Evolutionary conservation across 2,888 invertebrate genomes (phyloP), one percentile per base, ranked within the genome.

Genomic region (Leptinotarsa tumamoca): DNA sequence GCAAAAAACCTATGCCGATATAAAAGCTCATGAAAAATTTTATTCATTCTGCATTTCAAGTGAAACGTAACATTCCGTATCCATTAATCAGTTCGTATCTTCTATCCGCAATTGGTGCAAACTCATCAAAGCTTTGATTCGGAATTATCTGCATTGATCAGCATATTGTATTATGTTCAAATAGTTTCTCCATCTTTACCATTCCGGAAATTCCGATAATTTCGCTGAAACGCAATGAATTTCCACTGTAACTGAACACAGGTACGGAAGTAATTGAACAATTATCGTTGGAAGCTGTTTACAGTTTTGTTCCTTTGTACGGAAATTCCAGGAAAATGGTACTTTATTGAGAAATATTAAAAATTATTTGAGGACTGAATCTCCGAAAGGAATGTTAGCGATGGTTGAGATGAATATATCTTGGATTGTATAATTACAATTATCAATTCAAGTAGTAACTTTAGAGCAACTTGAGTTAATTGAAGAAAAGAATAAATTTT

Each of bases 121-220:
- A 72, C 78, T 78, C 75, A 75, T 75, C 73, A 72, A 71, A 78
- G 75, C 72, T 74, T 73, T 67, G 67, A 76, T 72, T 58, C 67
- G 33, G 56, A 69, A 76, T 72, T 76, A 70, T 69, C 33, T 63
- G 43, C 67, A 51, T 52, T 69, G 63, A 72, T 72, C 72, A 72
- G 69, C 75, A 66, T 68, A 68, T 56, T 49, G 75, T 71, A 71
- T 75, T 68, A 75, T 68, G 58, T 50, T 54, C 18, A 27, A 68
- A 68, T 52, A 68, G 63, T 63, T 63, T 63, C 63, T 63, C 33
- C 63, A 63, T 63, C 63, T 43, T 63, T 63, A 63, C 63, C 63
- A 63, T 63, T 63, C 43, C 43, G 27, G 63, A 63, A 63, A 63
- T 63, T 63, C 43, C 14, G 17, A 43, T 63, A 63, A 63, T 43